Evolutionary conservation across 2,797 vertebrate species (phyloP).

Genomic region (Pseudochirops cupreus): DNA sequence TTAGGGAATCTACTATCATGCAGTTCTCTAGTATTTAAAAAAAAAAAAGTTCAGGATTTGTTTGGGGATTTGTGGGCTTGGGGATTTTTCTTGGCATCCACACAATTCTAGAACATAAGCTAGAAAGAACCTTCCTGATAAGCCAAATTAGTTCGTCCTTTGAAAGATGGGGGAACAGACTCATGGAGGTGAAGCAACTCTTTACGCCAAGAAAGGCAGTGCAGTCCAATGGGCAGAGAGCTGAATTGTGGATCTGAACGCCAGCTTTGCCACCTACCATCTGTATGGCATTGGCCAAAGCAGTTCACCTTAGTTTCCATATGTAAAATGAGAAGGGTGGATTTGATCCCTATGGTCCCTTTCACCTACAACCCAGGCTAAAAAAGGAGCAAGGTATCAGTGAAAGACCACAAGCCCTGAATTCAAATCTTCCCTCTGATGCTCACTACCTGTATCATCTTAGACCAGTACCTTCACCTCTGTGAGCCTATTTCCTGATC

Average conservation of each 20-base stretch:
- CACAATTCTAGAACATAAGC: neutral
- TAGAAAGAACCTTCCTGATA: neutral
- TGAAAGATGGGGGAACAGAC: neutral
- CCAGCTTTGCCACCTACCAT: neutral
- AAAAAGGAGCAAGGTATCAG: neutral
- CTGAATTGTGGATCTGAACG: neutral
- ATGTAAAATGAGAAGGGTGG: neutral
- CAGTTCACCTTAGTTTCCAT: neutral
- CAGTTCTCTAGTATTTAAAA: slow-evolving; percentile 36
- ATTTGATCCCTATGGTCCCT: neutral
- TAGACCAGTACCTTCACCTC: neutral
- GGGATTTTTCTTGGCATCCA: slow-evolving; percentile 47
- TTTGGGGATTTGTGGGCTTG: neutral
- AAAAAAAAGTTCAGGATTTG: neutral
- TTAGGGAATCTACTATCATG: slow-evolving; percentile 66
- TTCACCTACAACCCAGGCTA: neutral
- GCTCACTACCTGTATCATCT: neutral
- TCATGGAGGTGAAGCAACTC: neutral
- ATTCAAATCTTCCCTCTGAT: neutral
- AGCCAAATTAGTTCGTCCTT: neutral
- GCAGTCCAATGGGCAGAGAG: neutral
- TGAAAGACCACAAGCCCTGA: neutral
- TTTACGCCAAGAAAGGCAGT: neutral
- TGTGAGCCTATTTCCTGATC: neutral
- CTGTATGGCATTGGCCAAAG: neutral